phyloP scores from a whole-genome alignment of 1,140 invertebrate species.

The Chlorops oryzae region DNA sequence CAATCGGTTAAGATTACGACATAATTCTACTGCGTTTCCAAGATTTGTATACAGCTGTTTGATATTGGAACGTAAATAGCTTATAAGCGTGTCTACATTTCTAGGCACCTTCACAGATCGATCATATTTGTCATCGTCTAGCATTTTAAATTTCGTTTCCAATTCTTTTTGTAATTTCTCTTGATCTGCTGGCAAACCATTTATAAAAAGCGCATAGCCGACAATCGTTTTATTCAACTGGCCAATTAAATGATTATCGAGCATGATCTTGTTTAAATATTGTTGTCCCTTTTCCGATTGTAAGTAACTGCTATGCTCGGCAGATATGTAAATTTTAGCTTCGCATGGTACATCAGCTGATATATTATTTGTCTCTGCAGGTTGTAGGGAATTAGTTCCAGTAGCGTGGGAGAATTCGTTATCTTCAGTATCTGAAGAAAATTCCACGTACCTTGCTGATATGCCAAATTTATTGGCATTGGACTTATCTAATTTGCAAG shows the following conservation, averaged over 20 bases:
- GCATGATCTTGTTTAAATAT: constrained; percentile 43
- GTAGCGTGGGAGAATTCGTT: too few species aligned
- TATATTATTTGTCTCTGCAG: background rate
- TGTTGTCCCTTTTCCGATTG: constrained; percentile 46
- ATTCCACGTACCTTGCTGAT: constrained; percentile 10
- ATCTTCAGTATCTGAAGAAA: constrained; percentile 11
- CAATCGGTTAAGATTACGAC: constrained; percentile 47
- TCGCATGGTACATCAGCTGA: constrained; percentile 26
- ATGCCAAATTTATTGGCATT: constrained; percentile 7
- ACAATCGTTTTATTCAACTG: constrained; percentile 43
- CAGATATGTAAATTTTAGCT: constrained; percentile 49
- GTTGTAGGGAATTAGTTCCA: too few species aligned
- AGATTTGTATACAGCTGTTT: constrained; percentile 25
- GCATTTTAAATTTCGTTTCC: constrained; percentile 40
- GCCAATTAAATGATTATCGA: constrained; percentile 47
- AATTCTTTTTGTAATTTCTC: constrained; percentile 50
- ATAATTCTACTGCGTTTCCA: constrained; percentile 47
- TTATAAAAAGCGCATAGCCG: constrained; percentile 49
- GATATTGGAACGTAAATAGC: constrained; percentile 36
- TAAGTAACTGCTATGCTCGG: constrained; percentile 48
- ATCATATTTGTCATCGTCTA: constrained; percentile 19
- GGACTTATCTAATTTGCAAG: background rate
- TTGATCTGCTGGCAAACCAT: constrained; percentile 49
- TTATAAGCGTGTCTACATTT: constrained; percentile 28
- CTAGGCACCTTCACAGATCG: constrained; percentile 22